Evolutionary conservation across 2,888 invertebrate genomes (phyloP).

Genomic region (Nephrotoma flavescens): DNA sequence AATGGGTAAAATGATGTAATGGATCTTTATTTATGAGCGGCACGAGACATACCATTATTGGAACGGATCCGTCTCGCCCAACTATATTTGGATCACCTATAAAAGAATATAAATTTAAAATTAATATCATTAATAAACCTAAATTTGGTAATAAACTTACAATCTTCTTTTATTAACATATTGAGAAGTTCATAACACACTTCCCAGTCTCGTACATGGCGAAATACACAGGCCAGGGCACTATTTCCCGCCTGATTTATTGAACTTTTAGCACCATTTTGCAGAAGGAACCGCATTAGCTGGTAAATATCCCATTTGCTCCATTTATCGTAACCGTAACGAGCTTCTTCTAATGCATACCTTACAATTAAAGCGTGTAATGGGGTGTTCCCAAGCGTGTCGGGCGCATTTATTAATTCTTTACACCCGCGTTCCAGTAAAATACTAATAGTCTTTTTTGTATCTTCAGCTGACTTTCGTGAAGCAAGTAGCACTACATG

Average conservation of each 20-base stretch:
- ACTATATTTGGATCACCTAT: slow-evolving; percentile 50
- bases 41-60: slow-evolving; percentile 59
- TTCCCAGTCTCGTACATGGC: slow-evolving; percentile 55
- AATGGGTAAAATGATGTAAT: slow-evolving; percentile 53
- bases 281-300: slow-evolving; percentile 44
- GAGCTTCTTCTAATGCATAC: slow-evolving; percentile 53
- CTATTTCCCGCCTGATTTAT: slow-evolving; percentile 56
- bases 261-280: slow-evolving; percentile 48
- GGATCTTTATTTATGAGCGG: slow-evolving; percentile 62
- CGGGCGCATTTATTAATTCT: slow-evolving; percentile 55
- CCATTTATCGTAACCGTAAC: slow-evolving; percentile 53
- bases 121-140: background rate
- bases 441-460: slow-evolving; percentile 49
- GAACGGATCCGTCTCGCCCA: slow-evolving; percentile 54
- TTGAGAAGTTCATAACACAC: slow-evolving; percentile 35
- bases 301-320: slow-evolving; percentile 61
- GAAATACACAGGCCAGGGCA: slow-evolving; percentile 52
- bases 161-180: slow-evolving; percentile 32
- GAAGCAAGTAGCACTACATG: slow-evolving; percentile 57
- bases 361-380: slow-evolving; percentile 48
- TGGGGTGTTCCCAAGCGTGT: slow-evolving; percentile 58
- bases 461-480: slow-evolving; percentile 54
- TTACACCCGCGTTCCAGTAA: slow-evolving; percentile 57
- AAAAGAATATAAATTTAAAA: background rate
- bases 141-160: slow-evolving; percentile 14